phyloP scores from a whole-genome alignment of 2,113 vertebrate species.

The Romanogobio albipinnatus region DNA sequence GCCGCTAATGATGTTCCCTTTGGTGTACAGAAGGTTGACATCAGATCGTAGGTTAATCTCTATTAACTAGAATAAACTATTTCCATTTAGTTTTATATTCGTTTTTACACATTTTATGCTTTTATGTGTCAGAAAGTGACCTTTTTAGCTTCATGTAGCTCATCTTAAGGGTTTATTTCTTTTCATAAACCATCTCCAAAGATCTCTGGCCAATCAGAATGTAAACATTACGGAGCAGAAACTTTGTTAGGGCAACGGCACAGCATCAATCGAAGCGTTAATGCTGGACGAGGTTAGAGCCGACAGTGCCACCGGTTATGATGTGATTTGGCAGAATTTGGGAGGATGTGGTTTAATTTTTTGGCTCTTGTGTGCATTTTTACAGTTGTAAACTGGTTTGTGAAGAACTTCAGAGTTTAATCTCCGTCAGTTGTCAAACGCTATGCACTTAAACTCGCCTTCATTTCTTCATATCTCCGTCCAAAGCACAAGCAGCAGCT shows the following conservation, averaged over 20 bases:
- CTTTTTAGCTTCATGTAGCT: conserved; percentile 57
- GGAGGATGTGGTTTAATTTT: background rate
- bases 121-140: conserved; percentile 51
- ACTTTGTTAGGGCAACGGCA: too few species aligned
- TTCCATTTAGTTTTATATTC: conserved; percentile 34
- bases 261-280: too few species aligned
- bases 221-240: conserved; percentile 25
- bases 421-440: conserved; percentile 35
- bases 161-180: conserved; percentile 23
- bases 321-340: background rate
- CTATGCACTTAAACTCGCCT: conserved; percentile 53
- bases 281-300: background rate
- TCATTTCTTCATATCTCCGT: conserved; percentile 11
- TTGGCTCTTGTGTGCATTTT: background rate
- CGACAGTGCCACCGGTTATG: background rate
- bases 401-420: conserved; percentile 1
- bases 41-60: conserved; percentile 26
- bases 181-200: conserved; percentile 52
- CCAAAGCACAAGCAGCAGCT: conserved; percentile 44
- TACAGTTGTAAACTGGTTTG: background rate
- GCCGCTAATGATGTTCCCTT: conserved; percentile 28
- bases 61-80: conserved; percentile 19
- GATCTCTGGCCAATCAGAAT: conserved; percentile 56
- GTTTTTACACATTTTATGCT: conserved; percentile 43
- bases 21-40: conserved; percentile 1